phyloP scores from a whole-genome alignment of 2,888 invertebrate species.

The Heliconius ethilla region DNA sequence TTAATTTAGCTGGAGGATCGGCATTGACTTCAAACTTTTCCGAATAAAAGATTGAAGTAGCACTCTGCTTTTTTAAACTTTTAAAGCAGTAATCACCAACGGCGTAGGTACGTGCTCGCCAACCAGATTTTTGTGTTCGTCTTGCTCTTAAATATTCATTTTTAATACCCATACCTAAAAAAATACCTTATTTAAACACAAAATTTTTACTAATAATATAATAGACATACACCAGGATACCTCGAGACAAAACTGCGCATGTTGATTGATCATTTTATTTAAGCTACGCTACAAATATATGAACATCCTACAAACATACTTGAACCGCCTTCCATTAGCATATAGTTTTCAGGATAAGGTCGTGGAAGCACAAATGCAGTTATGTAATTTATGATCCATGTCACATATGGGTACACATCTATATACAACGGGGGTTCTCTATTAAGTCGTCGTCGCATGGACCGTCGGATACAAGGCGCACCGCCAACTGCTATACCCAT shows the following conservation, averaged over 20 bases:
- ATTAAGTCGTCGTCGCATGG: slow-evolving; percentile 63
- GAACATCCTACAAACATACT: slow-evolving; percentile 50
- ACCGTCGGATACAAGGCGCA: slow-evolving; percentile 56
- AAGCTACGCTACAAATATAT: background rate
- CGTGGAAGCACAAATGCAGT: slow-evolving; percentile 64
- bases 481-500: slow-evolving; percentile 66
- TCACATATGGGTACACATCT: slow-evolving; percentile 68
- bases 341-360: slow-evolving; percentile 64
- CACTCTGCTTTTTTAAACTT: slow-evolving; percentile 48
- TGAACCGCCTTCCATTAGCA: slow-evolving; percentile 55
- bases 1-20: slow-evolving; percentile 56
- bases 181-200: background rate
- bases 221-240: too few relatives aligned
- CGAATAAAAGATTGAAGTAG: slow-evolving; percentile 60
- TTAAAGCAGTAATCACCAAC: slow-evolving; percentile 63
- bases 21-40: slow-evolving; percentile 65
- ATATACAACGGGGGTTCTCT: slow-evolving; percentile 68
- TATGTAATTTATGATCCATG: slow-evolving; percentile 69
- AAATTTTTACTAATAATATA: background rate
- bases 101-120: slow-evolving; percentile 63
- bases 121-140: slow-evolving; percentile 56
- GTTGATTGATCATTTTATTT: too few relatives aligned
- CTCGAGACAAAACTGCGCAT: too few relatives aligned
- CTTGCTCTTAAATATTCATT: slow-evolving; percentile 54
- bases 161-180: slow-evolving; percentile 59